phyloP scores from a whole-genome alignment of 2,797 vertebrate species.

The Valencia hispanica region DNA sequence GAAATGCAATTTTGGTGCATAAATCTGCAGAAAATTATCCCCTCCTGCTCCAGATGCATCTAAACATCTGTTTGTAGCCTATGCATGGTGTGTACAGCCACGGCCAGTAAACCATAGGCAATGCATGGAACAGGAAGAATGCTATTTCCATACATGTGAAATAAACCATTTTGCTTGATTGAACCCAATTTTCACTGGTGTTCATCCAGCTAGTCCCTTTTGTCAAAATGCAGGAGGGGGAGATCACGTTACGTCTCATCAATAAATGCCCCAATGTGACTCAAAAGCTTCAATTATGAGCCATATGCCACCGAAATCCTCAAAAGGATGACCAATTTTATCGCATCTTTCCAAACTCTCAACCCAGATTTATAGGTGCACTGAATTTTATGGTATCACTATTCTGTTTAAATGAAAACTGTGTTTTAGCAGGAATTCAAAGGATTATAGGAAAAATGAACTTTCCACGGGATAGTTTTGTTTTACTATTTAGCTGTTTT shows the following conservation, averaged over 20 bases:
- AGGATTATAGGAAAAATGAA: neutral
- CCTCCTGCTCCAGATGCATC: neutral
- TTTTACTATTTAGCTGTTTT: slow-evolving; percentile 27
- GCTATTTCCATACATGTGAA: neutral
- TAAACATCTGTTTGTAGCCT: slow-evolving; percentile 1
- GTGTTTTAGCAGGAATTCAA: neutral
- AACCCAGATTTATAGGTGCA: slow-evolving; percentile 29
- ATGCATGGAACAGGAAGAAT: neutral
- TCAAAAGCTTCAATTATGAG: slow-evolving; percentile 23
- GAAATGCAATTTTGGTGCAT: neutral
- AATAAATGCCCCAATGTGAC: slow-evolving; percentile 20
- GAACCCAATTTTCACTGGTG: neutral
- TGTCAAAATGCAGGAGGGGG: neutral
- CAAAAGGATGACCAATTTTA: slow-evolving; percentile 22
- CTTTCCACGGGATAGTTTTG: slow-evolving; percentile 9
- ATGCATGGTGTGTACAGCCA: neutral
- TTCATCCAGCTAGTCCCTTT: neutral
- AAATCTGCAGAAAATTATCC: neutral
- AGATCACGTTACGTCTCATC: slow-evolving; percentile 6
- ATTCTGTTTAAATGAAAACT: slow-evolving; percentile 21
- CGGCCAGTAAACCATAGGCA: neutral
- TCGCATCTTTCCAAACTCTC: slow-evolving; percentile 12
- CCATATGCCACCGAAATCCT: slow-evolving; percentile 15
- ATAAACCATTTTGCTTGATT: neutral
- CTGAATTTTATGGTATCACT: slow-evolving; percentile 17